These are phyloP conservation scores for Strigamia maritima DNA, from an alignment of 2,888 invertebrate genomes.

Conservation along the genomic window DNA sequence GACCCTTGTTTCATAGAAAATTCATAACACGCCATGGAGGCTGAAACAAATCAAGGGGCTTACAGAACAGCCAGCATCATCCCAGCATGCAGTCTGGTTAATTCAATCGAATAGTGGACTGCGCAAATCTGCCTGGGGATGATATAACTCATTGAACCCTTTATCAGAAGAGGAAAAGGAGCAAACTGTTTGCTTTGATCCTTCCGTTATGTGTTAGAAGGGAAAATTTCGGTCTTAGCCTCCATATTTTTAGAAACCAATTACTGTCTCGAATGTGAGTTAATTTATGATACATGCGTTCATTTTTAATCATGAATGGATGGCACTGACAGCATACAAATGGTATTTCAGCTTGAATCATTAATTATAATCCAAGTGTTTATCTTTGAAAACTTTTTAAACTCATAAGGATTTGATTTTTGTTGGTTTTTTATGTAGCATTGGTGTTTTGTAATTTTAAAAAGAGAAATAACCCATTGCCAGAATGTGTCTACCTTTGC, in stretches of 20 bases:
- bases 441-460: slow-evolving; percentile 31
- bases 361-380: slow-evolving; percentile 21
- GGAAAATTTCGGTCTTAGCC: neutral
- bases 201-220: neutral
- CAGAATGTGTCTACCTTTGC: slow-evolving; percentile 31
- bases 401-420: too few relatives aligned
- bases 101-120: neutral
- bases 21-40: slow-evolving; percentile 28
- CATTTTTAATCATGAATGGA: slow-evolving; percentile 34
- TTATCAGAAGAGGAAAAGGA: neutral
- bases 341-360: slow-evolving; percentile 29
- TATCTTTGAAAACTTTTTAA: neutral
- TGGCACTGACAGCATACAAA: slow-evolving; percentile 35
- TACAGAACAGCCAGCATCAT: neutral
- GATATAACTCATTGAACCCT: neutral
- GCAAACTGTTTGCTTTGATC: neutral
- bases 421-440: too few relatives aligned
- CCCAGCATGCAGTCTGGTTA: slow-evolving; percentile 3
- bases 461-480: slow-evolving; percentile 24
- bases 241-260: slow-evolving; percentile 38
- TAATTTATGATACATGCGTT: slow-evolving; percentile 31
- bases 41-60: slow-evolving; percentile 20
- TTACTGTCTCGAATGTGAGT: slow-evolving; percentile 18
- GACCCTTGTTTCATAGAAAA: slow-evolving; percentile 20
- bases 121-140: neutral